Evolutionary conservation across 2,797 vertebrate genomes (phyloP).

Genomic region (Alectoris magna): DNA sequence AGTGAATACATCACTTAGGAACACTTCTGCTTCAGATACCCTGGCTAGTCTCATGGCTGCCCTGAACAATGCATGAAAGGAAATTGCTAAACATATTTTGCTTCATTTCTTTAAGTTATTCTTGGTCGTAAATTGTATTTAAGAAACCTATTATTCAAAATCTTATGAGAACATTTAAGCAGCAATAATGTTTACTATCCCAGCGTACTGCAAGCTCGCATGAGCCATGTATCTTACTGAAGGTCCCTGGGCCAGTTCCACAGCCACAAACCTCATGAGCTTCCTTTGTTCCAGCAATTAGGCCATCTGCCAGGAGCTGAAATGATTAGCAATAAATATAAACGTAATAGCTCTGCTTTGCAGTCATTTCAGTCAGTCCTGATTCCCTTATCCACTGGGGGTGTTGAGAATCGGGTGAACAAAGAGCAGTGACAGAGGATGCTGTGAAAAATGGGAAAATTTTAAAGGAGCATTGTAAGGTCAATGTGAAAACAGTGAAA

Average conservation of each 20-base stretch:
- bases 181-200: slow-evolving; percentile 67
- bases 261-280: slow-evolving; percentile 56
- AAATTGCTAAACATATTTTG: slow-evolving; percentile 53
- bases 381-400: neutral
- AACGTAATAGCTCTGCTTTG: slow-evolving; percentile 66
- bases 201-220: slow-evolving; percentile 42
- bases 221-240: slow-evolving; percentile 66
- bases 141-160: slow-evolving; percentile 66
- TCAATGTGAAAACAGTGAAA: neutral
- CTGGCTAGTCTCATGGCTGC: neutral
- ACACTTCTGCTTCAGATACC: slow-evolving; percentile 3
- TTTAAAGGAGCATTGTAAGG: neutral
- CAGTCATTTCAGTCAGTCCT: slow-evolving; percentile 34
- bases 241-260: slow-evolving; percentile 69
- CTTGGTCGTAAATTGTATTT: slow-evolving; percentile 66
- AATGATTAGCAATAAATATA: slow-evolving; percentile 78
- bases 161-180: slow-evolving; percentile 45
- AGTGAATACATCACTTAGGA: slow-evolving; percentile 31
- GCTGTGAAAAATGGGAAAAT: neutral
- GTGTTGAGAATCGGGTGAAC: slow-evolving; percentile 20
- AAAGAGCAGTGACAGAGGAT: slow-evolving; percentile 3
- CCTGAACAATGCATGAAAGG: neutral
- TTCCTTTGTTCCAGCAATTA: slow-evolving; percentile 73
- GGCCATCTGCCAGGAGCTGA: slow-evolving; percentile 73
- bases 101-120: slow-evolving; percentile 68